Conservation (phyloP, 2,888 invertebrate species). For the Erynnis tages region DNA sequence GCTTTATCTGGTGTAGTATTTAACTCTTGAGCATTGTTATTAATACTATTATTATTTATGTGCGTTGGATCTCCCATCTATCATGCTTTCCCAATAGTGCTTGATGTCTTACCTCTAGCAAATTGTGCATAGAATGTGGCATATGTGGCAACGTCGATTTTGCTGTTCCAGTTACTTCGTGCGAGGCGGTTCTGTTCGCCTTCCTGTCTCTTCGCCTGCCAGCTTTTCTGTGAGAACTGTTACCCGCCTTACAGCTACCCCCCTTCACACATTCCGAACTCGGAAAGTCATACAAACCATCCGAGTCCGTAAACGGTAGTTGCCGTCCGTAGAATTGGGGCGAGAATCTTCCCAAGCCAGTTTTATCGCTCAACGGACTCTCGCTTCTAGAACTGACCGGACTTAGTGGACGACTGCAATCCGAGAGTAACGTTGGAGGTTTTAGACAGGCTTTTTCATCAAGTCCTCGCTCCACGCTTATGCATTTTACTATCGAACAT, state of each 20-base stretch:
- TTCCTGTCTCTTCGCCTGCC: constrained; percentile 84
- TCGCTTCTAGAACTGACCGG: constrained; percentile 90
- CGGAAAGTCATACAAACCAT: constrained; percentile 90
- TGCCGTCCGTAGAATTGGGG: constrained; percentile 87
- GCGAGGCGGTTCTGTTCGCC: constrained; percentile 75
- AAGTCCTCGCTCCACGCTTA: constrained; percentile 77
- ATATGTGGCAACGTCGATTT: constrained; percentile 80
- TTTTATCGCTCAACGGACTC: constrained; percentile 88
- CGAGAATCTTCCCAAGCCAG: constrained; percentile 85
- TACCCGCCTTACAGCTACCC: constrained; percentile 74
- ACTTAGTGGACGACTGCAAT: constrained; percentile 82
- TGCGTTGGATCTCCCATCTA: no score
- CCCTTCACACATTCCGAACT: constrained; percentile 85
- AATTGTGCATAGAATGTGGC: constrained; percentile 79
- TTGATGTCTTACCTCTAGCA: constrained; percentile 84
- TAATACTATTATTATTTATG: background rate
- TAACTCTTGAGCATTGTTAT: background rate
- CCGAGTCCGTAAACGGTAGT: constrained; percentile 89
- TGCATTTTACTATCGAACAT: constrained; percentile 79
- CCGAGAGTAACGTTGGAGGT: constrained; percentile 80
- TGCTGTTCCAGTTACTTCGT: constrained; percentile 69
- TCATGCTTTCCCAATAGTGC: background rate
- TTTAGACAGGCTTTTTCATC: constrained; percentile 71
- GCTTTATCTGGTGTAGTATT: no score
- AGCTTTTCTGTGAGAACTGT: constrained; percentile 81